Conservation (phyloP, 2,113 vertebrate genomes). For the Clarias gariepinus region DNA sequence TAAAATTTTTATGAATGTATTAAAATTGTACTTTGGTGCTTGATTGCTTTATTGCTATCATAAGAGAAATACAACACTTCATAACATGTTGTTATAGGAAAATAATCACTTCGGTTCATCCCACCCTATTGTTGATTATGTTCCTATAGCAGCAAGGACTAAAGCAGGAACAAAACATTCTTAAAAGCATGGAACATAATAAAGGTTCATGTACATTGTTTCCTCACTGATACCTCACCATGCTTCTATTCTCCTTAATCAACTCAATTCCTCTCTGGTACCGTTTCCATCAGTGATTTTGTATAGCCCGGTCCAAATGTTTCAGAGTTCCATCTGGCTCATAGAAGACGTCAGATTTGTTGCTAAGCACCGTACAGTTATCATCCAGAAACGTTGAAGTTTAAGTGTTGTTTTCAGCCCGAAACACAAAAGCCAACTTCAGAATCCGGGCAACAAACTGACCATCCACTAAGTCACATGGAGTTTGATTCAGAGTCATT, state of each 20-base stretch:
- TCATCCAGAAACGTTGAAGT: neutral
- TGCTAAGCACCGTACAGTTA: neutral
- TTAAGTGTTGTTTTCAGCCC: neutral
- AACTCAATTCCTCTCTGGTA: neutral
- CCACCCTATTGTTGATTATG: neutral
- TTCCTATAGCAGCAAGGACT: neutral
- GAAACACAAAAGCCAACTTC: neutral
- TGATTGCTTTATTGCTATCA: too few relatives aligned
- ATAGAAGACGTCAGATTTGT: neutral
- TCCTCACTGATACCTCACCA: neutral
- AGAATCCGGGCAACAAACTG: neutral
- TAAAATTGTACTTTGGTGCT: too few relatives aligned
- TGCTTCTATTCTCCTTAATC: neutral
- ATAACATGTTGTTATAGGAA: neutral
- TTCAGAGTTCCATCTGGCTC: neutral
- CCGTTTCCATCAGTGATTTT: neutral
- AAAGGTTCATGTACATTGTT: neutral
- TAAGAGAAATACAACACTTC: neutral
- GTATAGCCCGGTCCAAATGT: neutral
- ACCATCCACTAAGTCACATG: neutral
- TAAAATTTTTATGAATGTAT: neutral
- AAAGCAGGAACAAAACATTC: neutral
- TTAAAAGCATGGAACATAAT: neutral
- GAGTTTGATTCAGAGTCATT: neutral
- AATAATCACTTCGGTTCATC: neutral